Base-by-base conservation (phyloP, 2,888 invertebrate genomes). In the Agonopterix heracliana region DNA sequence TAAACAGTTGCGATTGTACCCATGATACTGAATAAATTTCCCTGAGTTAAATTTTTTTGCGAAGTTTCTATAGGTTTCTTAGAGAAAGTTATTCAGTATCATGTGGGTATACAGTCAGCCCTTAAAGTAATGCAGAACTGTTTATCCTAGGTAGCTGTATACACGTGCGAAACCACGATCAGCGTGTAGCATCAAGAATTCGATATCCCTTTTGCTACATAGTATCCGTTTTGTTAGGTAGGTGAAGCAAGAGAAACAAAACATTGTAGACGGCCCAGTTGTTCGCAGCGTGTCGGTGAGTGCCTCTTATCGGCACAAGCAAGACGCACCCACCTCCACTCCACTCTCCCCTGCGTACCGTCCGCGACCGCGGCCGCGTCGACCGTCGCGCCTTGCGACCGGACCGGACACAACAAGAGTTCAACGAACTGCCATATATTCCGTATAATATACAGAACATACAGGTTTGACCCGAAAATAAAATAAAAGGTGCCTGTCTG, bases 241-340 rank as follows among this genome's bases (percentile, higher is more conserved):
- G 26, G 26, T 7, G 26, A 26, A 26, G 26, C 26, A 58, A 52
- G 59, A 58, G 56, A 59, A 58, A 59, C 56, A 64, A 66, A 70
- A 71, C 69, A 74, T 67, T 68, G 67, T 56, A 48, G 61, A 55
- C 67, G 76, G 63, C 79, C 81, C 62, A 80, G 72, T 75, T 79
- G 69, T 60, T 64, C 68, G 69, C 60, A 48, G 71, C 77, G 75
- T 77, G 78, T 77, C 78, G 73, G 60, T 52, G 51, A 54, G 56
- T 52, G 57, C 59, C 57, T 70, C 63, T 70, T 71, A 69, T 72
- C 70, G 66, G 51, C 55, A 54, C 56, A 46, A 51, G 44, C 56
- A 65, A 70, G 65, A 68, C 68, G 66, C 66, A 58, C 61, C 50
- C 43, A 44, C 51, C 54, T 54, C 51, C 50, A 54, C 54, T 54